Conservation (phyloP, 2,888 invertebrate genomes). For the Hedya salicella region DNA sequence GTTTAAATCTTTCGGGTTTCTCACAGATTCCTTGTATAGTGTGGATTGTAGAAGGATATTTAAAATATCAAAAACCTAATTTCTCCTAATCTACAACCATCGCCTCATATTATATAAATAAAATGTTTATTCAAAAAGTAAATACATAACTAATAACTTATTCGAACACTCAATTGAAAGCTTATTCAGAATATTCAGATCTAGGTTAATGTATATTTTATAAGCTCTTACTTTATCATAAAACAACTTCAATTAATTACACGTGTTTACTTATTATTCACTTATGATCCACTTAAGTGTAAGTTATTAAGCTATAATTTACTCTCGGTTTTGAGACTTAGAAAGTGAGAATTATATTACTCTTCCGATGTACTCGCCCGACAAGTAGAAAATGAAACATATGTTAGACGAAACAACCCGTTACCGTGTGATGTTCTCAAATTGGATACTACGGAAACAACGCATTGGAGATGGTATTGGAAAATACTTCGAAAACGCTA, state of each 20-base stretch:
- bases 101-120: neutral
- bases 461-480: no score
- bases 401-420: conserved; percentile 9
- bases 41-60: no score
- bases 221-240: neutral
- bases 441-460: neutral
- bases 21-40: no score
- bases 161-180: neutral
- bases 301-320: conserved; percentile 19
- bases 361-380: conserved; percentile 38
- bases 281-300: conserved; percentile 6
- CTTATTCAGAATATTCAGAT: neutral
- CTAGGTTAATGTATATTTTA: conserved; percentile 2
- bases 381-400: conserved; percentile 13
- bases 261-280: conserved; percentile 1
- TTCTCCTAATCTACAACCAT: neutral
- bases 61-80: neutral
- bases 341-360: conserved; percentile 65
- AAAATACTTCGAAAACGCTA: neutral
- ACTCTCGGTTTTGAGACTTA: conserved; percentile 37
- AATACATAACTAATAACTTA: conserved; percentile 7
- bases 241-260: conserved; percentile 16
- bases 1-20: no score
- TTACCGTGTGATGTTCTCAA: neutral
- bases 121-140: conserved; percentile 12